Conservation (phyloP, 2,888 invertebrate genomes). For the Lacanobia oleracea region DNA sequence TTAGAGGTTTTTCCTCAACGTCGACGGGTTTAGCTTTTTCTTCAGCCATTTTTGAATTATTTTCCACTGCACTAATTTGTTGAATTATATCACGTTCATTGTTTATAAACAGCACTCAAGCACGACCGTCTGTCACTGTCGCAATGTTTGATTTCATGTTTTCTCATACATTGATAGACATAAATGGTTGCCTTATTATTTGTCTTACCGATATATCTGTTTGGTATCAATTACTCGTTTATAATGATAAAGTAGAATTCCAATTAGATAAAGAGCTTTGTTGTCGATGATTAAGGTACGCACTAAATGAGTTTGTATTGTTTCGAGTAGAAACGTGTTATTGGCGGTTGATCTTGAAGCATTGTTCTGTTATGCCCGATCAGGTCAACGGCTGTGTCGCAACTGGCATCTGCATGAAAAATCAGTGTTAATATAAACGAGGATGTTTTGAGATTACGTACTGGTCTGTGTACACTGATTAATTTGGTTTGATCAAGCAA, state of each 20-base stretch:
- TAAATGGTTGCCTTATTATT: conserved; percentile 79
- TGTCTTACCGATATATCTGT: conserved; percentile 84
- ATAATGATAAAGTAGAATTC: conserved; percentile 80
- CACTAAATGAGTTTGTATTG: conserved; percentile 26
- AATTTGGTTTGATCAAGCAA: not conserved
- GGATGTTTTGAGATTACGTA: conserved; percentile 47
- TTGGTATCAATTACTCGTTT: conserved; percentile 85
- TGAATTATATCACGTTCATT: conserved; percentile 73
- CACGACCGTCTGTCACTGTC: conserved; percentile 71
- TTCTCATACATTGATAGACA: conserved; percentile 73
- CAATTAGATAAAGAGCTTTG: conserved; percentile 69
- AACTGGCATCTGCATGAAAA: conserved; percentile 65
- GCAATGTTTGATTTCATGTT: conserved; percentile 79
- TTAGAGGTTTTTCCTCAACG: conserved; percentile 83
- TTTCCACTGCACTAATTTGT: conserved; percentile 50
- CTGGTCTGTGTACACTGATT: conserved; percentile 14
- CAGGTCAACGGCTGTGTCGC: conserved; percentile 46
- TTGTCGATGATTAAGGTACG: conserved; percentile 58
- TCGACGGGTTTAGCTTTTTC: conserved; percentile 76
- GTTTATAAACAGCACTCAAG: conserved; percentile 72
- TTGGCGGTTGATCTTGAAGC: conserved; percentile 18
- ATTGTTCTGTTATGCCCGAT: conserved; percentile 37
- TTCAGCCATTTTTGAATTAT: conserved; percentile 77
- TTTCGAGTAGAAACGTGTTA: conserved; percentile 16
- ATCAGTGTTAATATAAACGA: conserved; percentile 61